Evolutionary conservation across 2,888 invertebrate genomes (phyloP), one percentile per base, ranked within the genome.

Genomic region (Piscicola geometra): DNA sequence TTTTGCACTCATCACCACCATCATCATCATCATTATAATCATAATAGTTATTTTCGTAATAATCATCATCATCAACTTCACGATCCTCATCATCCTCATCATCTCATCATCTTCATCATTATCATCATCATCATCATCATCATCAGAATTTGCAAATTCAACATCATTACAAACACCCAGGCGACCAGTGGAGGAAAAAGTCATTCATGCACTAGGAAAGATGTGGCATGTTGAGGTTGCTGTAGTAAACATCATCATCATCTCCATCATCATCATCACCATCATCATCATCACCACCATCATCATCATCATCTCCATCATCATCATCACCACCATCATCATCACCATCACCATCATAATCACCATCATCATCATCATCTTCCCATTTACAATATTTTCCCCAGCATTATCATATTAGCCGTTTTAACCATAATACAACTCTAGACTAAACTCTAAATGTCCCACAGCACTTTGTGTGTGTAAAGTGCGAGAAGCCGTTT

Each of bases 401-500:
- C 28, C 35, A 32, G 1, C 32, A 32, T 36, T 32, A 0, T 74
- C 30, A 36, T 18, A 47, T 5, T 18, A 56, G 3, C n/a, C n/a
- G 9, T 56, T 56, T 56, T 56, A 15, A 3, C 12, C 9, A 47
- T 21, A 47, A 9, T 47, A 15, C 9, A 15, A 15, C 50, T 15
- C 21, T 47, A 15, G 9, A 21, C 9, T 15, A 47, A 47, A 15
- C 50, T 47, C 21, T 47, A 47, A 47, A 47, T 69, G 15, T 50
- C 28, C 41, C 28, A 3, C 85, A 93, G 91, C 99, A 99, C 87
- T 99, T 99, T 86, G 99, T 98, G 0, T 99, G 99, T 86, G 97
- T 97, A 80, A 96, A 97, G 86, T 99, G 99, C 85, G 99, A 99
- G 88, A 98, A 98, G 86, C 98, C 99, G 0, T 99, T 99, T 89